These are phyloP conservation scores for Echinops telfairi DNA, from an alignment of 2,113 vertebrate species.

Conservation along the genomic window DNA sequence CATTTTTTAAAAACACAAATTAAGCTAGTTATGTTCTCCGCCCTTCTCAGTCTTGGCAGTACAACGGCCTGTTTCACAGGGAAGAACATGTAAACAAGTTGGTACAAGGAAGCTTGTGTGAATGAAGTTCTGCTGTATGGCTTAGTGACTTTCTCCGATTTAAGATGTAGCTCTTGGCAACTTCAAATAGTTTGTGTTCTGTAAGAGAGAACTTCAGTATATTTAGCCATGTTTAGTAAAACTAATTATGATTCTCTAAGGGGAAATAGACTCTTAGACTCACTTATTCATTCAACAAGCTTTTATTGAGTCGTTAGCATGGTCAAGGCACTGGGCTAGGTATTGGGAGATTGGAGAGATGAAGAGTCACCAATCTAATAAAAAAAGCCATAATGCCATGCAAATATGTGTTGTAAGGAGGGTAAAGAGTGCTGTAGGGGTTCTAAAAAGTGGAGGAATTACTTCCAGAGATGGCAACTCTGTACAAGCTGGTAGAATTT, in stretches of 20 bases:
- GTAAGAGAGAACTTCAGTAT: constrained; percentile 68
- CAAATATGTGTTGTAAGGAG: not conserved
- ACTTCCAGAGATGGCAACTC: constrained; percentile 19
- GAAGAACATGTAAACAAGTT: constrained; percentile 83
- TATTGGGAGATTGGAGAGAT: constrained; percentile 27
- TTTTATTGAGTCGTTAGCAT: constrained; percentile 36
- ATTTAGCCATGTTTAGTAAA: constrained; percentile 67
- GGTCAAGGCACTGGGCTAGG: constrained; percentile 6
- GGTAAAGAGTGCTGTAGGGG: not conserved
- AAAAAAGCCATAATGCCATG: not conserved
- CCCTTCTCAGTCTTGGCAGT: constrained; percentile 75
- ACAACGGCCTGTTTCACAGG: constrained; percentile 86
- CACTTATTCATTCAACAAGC: constrained; percentile 37
- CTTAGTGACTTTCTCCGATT: constrained; percentile 51
- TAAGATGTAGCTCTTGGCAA: constrained; percentile 85
- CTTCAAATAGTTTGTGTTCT: constrained; percentile 84
- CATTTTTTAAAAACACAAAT: constrained; percentile 83
- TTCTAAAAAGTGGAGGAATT: not conserved
- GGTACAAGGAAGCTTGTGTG: constrained; percentile 86
- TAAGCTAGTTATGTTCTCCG: constrained; percentile 84
- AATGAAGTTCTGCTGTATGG: constrained; percentile 78
- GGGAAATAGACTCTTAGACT: constrained; percentile 50
- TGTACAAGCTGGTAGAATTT: not conserved
- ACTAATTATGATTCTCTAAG: constrained; percentile 60
- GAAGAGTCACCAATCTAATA: not conserved